These are phyloP conservation scores for Tympanoctomys barrerae DNA, from an alignment of 2,797 vertebrate genomes.

Conservation along the genomic window DNA sequence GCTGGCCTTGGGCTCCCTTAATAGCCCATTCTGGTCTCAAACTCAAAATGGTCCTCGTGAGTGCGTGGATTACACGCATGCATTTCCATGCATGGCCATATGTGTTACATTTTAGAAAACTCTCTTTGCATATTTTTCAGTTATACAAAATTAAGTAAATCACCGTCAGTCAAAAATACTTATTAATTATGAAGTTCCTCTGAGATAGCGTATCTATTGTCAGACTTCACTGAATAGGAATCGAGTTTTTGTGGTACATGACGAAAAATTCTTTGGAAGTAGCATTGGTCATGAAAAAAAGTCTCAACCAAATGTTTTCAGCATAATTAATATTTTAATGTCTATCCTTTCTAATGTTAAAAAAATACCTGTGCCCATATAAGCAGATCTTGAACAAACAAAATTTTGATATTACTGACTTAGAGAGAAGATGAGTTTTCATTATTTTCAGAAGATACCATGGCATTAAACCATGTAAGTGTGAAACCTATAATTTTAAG, in stretches of 20 bases:
- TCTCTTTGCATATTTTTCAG: constrained; percentile 62
- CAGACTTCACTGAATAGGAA: constrained; percentile 72
- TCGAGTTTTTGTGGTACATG: constrained; percentile 46
- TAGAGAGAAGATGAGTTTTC: neutral
- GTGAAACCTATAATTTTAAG: neutral
- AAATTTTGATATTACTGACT: neutral
- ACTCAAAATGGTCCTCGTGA: no score
- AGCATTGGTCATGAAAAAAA: constrained; percentile 49
- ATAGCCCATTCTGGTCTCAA: no score
- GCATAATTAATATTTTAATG: constrained; percentile 45
- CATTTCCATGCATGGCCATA: no score
- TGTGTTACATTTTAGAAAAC: constrained; percentile 68
- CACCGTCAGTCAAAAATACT: constrained; percentile 70
- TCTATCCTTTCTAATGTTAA: neutral
- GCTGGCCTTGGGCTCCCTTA: no score
- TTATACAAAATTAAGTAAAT: constrained; percentile 78
- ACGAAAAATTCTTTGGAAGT: constrained; percentile 65
- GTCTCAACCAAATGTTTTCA: constrained; percentile 39
- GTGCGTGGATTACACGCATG: no score
- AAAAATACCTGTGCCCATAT: neutral
- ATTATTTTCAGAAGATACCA: neutral
- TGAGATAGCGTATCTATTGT: constrained; percentile 51
- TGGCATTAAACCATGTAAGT: neutral
- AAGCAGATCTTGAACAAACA: constrained; percentile 19
- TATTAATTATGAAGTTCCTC: constrained; percentile 72